phyloP scores from a whole-genome alignment of 2,888 invertebrate species.

The Germaria angustata region DNA sequence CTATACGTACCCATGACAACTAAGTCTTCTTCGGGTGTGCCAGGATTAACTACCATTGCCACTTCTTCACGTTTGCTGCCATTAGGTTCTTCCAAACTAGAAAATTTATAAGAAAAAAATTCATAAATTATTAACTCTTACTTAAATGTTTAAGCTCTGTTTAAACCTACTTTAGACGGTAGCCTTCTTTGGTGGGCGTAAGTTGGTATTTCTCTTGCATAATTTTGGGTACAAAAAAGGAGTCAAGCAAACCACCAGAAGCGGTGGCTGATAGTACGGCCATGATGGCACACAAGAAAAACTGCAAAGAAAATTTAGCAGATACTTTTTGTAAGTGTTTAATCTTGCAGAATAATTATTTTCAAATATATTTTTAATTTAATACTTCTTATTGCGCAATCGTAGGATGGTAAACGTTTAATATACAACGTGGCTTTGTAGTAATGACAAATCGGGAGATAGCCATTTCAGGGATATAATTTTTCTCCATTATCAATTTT shows the following conservation, averaged over 20 bases:
- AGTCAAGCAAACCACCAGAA: slow-evolving; percentile 73
- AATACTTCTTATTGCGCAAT: too few species aligned
- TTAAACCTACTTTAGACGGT: slow-evolving; percentile 74
- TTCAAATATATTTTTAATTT: too few species aligned
- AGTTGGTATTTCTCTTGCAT: slow-evolving; percentile 73
- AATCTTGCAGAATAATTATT: too few species aligned
- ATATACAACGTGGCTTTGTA: too few species aligned
- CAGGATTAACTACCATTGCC: slow-evolving; percentile 78
- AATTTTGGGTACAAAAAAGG: slow-evolving; percentile 73
- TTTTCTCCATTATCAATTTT: too few species aligned
- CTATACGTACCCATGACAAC: slow-evolving; percentile 78
- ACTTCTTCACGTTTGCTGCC: slow-evolving; percentile 78
- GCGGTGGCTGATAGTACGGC: slow-evolving; percentile 70
- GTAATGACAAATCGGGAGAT: too few species aligned
- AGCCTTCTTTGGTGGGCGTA: slow-evolving; percentile 76
- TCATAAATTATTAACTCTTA: background rate
- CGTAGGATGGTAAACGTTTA: too few species aligned
- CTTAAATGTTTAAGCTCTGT: slow-evolving; percentile 35
- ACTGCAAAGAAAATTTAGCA: slow-evolving; percentile 64
- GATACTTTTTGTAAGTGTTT: too few species aligned
- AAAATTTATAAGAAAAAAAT: background rate
- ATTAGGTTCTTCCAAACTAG: slow-evolving; percentile 76
- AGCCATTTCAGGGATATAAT: too few species aligned
- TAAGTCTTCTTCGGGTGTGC: slow-evolving; percentile 76
- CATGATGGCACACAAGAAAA: slow-evolving; percentile 71